Evolutionary conservation across 2,797 vertebrate genomes (phyloP).

Genomic region (Xenops minutus): DNA sequence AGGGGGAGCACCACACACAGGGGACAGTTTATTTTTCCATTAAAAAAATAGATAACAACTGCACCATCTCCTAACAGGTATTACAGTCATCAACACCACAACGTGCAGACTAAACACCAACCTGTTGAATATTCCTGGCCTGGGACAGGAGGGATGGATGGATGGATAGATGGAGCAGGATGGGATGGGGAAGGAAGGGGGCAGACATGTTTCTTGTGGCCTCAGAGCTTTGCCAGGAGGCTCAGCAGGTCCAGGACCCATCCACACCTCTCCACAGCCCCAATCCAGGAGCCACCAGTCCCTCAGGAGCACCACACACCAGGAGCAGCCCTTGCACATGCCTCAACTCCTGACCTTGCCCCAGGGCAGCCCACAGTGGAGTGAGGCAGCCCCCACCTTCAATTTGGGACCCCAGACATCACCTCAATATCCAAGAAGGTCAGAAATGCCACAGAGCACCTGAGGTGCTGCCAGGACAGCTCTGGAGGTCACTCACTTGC

Average conservation of each 20-base stretch:
- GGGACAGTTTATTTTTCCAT: conserved; percentile 56
- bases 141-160: not conserved
- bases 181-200: not conserved
- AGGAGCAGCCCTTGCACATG: not conserved
- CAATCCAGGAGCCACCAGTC: not conserved
- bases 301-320: not conserved
- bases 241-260: not conserved
- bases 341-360: not conserved
- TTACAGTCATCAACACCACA: conserved; percentile 46
- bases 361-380: not conserved
- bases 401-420: not conserved
- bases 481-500: not conserved
- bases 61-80: conserved; percentile 34
- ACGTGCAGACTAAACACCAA: not conserved
- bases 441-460: not conserved
- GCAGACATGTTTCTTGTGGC: not conserved
- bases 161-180: not conserved
- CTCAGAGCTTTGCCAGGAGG: not conserved
- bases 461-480: not conserved
- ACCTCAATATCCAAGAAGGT: not conserved
- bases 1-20: not conserved
- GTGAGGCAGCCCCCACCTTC: not conserved
- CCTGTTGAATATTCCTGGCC: not conserved
- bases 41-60: conserved; percentile 57
- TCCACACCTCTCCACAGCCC: not conserved